phyloP scores from a whole-genome alignment of 2,797 vertebrate species.

The Coracias cyanogaster region DNA sequence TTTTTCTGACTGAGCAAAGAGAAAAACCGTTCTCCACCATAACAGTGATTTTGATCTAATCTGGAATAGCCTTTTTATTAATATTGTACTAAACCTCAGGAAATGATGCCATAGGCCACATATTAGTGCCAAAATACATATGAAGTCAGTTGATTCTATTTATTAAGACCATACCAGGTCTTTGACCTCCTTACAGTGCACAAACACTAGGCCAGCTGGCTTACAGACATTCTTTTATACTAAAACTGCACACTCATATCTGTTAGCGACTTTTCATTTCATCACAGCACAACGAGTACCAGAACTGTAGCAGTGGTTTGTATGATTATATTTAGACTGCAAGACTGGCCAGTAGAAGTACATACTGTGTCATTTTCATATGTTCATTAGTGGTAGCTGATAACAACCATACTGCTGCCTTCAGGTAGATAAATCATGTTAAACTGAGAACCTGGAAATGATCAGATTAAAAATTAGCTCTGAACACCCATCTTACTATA shows the following conservation, averaged over 20 bases:
- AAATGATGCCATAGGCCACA: constrained; percentile 80
- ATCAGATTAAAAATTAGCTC: constrained; percentile 1
- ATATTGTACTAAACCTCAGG: constrained; percentile 78
- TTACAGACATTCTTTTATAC: constrained; percentile 65
- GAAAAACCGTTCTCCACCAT: constrained; percentile 48
- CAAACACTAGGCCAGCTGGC: constrained; percentile 72
- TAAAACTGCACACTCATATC: constrained; percentile 68
- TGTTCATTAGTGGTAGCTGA: background rate
- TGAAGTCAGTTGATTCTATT: constrained; percentile 76
- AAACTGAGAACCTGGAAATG: constrained; percentile 27
- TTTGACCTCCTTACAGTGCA: constrained; percentile 62
- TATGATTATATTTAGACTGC: background rate
- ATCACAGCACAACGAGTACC: constrained; percentile 5
- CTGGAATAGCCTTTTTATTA: constrained; percentile 77
- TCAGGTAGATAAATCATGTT: background rate
- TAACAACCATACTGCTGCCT: constrained; percentile 48
- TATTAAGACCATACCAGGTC: constrained; percentile 80
- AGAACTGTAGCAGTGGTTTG: background rate
- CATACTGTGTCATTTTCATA: constrained; percentile 33
- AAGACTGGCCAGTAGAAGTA: background rate
- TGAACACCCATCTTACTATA: background rate
- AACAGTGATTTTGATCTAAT: constrained; percentile 66
- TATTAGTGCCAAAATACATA: constrained; percentile 81
- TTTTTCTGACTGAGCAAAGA: constrained; percentile 48
- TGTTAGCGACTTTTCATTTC: constrained; percentile 74